A percentile compares a stretch with the other conserved stretches of the same genome.
Conservation (phyloP, 1,140 invertebrate species). For the Microplitis mediator region DNA sequence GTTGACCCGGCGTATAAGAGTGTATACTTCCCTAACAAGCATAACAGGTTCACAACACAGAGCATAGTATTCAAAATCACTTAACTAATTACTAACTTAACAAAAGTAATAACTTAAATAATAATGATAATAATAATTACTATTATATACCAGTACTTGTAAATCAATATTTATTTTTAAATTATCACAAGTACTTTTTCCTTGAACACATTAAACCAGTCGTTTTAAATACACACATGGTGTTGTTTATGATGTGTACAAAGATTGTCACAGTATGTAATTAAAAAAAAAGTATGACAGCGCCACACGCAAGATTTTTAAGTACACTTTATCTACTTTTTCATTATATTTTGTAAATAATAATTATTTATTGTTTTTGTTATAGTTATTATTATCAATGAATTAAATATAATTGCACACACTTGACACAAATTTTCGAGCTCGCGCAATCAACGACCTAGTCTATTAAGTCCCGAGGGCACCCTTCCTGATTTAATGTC, state of each 20-base stretch:
- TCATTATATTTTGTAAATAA: background rate
- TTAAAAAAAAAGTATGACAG: no score
- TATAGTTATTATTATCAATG: background rate
- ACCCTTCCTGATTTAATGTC: constrained; percentile 20
- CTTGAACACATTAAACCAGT: no score
- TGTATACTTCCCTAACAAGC: background rate
- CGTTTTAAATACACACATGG: no score
- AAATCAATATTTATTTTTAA: no score
- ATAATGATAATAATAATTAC: background rate
- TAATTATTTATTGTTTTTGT: no score
- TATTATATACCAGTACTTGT: background rate
- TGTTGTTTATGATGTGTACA: no score
- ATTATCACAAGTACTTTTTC: no score
- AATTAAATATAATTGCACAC: no score
- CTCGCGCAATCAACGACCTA: background rate
- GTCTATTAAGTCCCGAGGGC: constrained; percentile 13
- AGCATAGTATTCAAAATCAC: background rate
- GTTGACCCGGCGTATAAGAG: constrained; percentile 7
- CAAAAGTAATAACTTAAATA: background rate
- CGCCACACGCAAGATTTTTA: no score
- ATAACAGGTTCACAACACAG: background rate
- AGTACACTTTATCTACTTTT: no score
- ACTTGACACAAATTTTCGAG: no score
- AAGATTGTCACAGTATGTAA: no score
- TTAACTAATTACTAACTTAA: background rate